A percentile compares a stretch with the other conserved stretches of the same genome.
Conservation (phyloP, 2,888 invertebrate genomes). For the Kryphioiulus occultus region DNA sequence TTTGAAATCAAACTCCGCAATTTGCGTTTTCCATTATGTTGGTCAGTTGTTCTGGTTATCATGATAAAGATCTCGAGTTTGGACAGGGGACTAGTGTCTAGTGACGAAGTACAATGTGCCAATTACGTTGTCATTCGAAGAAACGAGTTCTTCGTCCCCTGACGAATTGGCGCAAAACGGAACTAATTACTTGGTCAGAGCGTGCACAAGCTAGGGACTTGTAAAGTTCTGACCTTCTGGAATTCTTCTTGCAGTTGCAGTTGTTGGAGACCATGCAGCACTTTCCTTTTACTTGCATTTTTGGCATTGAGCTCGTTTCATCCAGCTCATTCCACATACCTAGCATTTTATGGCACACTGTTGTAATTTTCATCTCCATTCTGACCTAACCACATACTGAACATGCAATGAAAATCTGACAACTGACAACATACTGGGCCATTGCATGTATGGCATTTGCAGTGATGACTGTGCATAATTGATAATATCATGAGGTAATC, state of each 20-base stretch:
- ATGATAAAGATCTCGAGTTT: neutral
- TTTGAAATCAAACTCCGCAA: neutral
- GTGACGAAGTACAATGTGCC: neutral
- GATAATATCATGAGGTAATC: too few species aligned
- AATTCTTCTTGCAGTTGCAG: neutral
- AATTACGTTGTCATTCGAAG: neutral
- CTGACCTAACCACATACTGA: neutral
- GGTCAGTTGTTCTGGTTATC: neutral
- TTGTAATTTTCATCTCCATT: neutral
- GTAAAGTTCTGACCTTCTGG: neutral
- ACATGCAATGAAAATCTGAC: too few species aligned
- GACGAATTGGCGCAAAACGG: neutral
- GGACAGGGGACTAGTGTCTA: too few species aligned
- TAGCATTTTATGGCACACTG: neutral
- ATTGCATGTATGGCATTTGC: too few species aligned
- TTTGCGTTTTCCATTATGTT: neutral
- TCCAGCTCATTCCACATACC: neutral
- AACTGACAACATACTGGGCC: too few species aligned
- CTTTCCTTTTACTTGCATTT: neutral
- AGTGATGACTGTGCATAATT: too few species aligned
- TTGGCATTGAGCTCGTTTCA: neutral
- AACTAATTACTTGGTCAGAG: neutral
- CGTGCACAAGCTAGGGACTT: neutral
- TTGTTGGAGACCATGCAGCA: neutral
- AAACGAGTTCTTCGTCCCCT: neutral